Conservation (phyloP, 2,797 vertebrate species). For the Varecia variegata region DNA sequence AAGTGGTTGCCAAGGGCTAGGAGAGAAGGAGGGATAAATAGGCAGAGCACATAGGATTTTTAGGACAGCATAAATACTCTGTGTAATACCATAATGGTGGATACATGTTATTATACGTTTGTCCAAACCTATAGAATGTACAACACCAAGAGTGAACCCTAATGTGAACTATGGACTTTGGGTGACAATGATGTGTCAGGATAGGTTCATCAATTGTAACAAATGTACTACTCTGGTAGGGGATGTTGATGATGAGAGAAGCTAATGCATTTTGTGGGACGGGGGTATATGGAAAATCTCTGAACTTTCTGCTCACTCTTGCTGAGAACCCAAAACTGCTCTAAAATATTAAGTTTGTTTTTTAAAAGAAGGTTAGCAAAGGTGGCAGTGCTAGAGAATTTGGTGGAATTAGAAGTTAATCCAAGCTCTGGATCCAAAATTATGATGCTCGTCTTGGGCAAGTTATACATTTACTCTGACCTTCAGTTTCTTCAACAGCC, state of each 20-base stretch:
- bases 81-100: not conserved
- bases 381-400: not conserved
- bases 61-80: not conserved
- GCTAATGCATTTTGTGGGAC: not conserved
- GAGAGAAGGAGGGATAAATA: not conserved
- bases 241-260: not conserved
- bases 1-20: not conserved
- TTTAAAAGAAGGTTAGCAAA: not conserved
- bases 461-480: not conserved
- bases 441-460: not conserved
- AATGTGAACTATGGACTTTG: not conserved
- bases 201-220: not conserved
- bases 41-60: not conserved
- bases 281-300: not conserved
- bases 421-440: not conserved
- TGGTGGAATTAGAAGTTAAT: not conserved
- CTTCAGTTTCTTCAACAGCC: not conserved
- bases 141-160: not conserved
- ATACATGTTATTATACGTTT: not conserved
- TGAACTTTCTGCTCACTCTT: not conserved
- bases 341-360: not conserved
- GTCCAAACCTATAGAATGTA: not conserved
- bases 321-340: not conserved
- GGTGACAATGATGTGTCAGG: not conserved
- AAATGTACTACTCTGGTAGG: not conserved